Evolutionary conservation across 2,113 vertebrate species (phyloP), one percentile per base, ranked within the genome.

Genomic region (Prinia subflava): DNA sequence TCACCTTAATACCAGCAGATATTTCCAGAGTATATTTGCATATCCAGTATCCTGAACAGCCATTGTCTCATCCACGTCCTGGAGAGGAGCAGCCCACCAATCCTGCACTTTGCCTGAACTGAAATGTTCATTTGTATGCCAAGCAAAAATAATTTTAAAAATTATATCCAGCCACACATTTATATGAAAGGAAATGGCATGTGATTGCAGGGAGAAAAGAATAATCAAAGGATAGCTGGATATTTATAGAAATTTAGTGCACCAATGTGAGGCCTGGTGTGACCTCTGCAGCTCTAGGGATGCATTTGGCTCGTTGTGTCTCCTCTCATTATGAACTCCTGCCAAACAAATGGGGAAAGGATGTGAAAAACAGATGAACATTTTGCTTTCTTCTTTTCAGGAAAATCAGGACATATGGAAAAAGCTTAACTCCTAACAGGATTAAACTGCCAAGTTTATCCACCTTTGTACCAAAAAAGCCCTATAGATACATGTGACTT

Each of bases 321-420:
- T 94, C 82, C 59, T 94, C 73, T 92, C 55, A 83, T 88, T 90
- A 94, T 67, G 53, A 90, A 90, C 57, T 93, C n/a, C 76, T 93
- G 83, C 85, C 85, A 96, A 63, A 87, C 0, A 77, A 95, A 73
- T 47, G 41, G 41, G 42, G 10, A 92, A 91, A 86, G 59, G 68
- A 95, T 97, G 88, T 46, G 56, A 89, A 94, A 97, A 96, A 90
- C 92, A 97, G 90, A 94, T 60, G 69, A 86, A 81, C 9, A 49
- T 31, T 89, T 85, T 76, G 91, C 77, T 78, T 94, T 91, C 55
- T 94, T 83, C 86, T 96, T 93, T 96, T 96, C 88, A 97, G 90
- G 92, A 94, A 96, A 96, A 96, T 75, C 50, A 81, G 86, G 57
- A 64, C 76, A 67, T 97, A 93, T 78, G 94, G 95, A 97, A 96